A percentile compares a stretch with the other conserved stretches of the same genome.
phyloP scores from a whole-genome alignment of 2,797 vertebrate species.

The Spinus pinus region DNA sequence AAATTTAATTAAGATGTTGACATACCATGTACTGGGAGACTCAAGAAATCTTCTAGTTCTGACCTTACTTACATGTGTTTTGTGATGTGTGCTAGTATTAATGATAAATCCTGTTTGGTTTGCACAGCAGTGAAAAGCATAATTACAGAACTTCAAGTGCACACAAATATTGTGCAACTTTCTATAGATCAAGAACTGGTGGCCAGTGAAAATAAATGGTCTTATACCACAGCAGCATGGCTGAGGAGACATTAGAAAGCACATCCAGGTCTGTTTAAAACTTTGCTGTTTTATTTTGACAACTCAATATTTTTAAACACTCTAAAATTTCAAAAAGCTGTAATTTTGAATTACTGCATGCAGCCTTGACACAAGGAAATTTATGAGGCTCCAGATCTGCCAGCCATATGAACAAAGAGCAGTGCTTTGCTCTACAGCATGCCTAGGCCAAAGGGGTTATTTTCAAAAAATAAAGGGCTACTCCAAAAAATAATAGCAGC shows the following conservation, averaged over 20 bases:
- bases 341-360: conserved; percentile 13
- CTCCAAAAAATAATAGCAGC: not conserved
- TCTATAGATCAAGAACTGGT: not conserved
- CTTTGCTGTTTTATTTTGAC: not conserved
- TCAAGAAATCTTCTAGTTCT: not conserved
- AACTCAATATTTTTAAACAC: not conserved
- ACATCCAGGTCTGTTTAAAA: not conserved
- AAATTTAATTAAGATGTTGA: conserved; percentile 18
- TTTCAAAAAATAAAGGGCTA: not conserved
- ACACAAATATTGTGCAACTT: not conserved
- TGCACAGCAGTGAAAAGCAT: conserved; percentile 7
- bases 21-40: not conserved
- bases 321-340: not conserved
- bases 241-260: not conserved
- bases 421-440: not conserved
- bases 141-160: not conserved
- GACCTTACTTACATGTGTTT: not conserved
- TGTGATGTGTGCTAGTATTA: not conserved
- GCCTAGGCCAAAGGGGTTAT: not conserved
- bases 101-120: conserved; percentile 13
- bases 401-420: not conserved
- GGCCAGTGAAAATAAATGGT: not conserved
- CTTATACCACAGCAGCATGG: not conserved
- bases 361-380: not conserved
- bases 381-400: not conserved